These are phyloP conservation scores for Gonatopus flavifemur DNA, from an alignment of 1,140 invertebrate genomes.

Conservation along the genomic window DNA sequence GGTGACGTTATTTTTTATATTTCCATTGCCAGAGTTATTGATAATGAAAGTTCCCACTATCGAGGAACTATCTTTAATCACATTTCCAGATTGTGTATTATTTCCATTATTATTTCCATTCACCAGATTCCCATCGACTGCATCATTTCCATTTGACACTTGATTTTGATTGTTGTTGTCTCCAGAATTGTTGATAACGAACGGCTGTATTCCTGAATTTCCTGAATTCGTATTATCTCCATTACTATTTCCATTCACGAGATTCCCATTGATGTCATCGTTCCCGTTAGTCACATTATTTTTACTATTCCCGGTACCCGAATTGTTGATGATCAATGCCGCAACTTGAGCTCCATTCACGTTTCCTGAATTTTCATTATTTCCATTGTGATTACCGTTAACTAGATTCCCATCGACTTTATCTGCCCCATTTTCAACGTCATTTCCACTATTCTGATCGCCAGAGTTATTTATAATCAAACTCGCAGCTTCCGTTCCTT, in stretches of 20 bases:
- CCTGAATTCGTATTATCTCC: slow-evolving; percentile 7
- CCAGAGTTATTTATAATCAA: slow-evolving; percentile 12
- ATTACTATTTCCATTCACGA: slow-evolving; percentile 11
- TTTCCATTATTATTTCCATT: slow-evolving; percentile 6
- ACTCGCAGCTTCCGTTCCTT: neutral
- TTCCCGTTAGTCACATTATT: neutral
- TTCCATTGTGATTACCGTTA: slow-evolving; percentile 8
- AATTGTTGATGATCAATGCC: neutral
- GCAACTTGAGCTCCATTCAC: neutral
- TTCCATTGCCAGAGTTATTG: slow-evolving; percentile 7
- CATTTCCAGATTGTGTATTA: neutral
- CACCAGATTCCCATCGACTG: slow-evolving; percentile 6
- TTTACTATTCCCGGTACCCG: neutral
- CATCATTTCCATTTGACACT: slow-evolving; percentile 3
- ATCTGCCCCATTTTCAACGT: slow-evolving; percentile 4
- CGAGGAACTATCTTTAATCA: neutral
- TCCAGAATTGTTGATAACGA: slow-evolving; percentile 11
- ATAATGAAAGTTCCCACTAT: neutral
- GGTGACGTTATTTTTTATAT: neutral
- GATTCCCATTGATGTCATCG: slow-evolving; percentile 1
- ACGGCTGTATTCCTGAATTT: neutral
- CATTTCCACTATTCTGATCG: slow-evolving; percentile 1
- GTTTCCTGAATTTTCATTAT: slow-evolving; percentile 9
- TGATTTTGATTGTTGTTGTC: neutral
- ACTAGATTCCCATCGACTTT: slow-evolving; percentile 6